Conservation (phyloP, 1,140 invertebrate species). For the Meloidogyne chitwoodi region DNA sequence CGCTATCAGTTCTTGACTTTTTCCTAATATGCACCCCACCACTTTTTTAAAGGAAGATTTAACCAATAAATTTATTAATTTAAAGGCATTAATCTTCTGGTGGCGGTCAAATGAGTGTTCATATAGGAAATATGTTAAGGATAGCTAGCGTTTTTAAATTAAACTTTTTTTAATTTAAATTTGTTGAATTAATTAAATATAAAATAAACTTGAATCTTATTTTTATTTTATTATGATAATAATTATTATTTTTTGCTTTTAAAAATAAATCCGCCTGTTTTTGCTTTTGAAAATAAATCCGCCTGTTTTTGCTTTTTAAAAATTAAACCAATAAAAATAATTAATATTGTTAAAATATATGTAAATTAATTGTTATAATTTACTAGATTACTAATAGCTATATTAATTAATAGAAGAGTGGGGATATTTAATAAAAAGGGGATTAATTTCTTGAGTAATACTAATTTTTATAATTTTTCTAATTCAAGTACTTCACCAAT, state of each 20-base stretch:
- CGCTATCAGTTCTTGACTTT: conserved; percentile 29
- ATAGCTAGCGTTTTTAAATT: conserved; percentile 13
- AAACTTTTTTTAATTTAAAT: not conserved
- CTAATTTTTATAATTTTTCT: not conserved
- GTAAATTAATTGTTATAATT: no score
- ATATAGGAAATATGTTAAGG: conserved; percentile 38
- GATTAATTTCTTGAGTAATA: no score
- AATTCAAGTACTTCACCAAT: not conserved
- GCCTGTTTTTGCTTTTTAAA: no score
- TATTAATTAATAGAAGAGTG: no score
- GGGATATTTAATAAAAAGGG: no score
- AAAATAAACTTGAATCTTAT: not conserved
- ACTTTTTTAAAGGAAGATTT: not conserved
- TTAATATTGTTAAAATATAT: no score
- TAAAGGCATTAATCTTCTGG: not conserved
- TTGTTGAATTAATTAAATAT: not conserved
- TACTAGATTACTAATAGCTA: no score
- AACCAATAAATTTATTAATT: not conserved
- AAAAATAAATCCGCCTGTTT: no score
- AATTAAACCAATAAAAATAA: no score
- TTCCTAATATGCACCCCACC: conserved; percentile 19
- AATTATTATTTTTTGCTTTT: no score
- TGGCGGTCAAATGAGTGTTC: not conserved
- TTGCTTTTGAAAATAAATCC: no score
- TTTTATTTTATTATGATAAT: not conserved